Percentiles rank a stretch among this genome's conserved stretches.
These are phyloP conservation scores for Scrobipalpa costella DNA, from an alignment of 2,888 invertebrate species.

Conservation along the genomic window DNA sequence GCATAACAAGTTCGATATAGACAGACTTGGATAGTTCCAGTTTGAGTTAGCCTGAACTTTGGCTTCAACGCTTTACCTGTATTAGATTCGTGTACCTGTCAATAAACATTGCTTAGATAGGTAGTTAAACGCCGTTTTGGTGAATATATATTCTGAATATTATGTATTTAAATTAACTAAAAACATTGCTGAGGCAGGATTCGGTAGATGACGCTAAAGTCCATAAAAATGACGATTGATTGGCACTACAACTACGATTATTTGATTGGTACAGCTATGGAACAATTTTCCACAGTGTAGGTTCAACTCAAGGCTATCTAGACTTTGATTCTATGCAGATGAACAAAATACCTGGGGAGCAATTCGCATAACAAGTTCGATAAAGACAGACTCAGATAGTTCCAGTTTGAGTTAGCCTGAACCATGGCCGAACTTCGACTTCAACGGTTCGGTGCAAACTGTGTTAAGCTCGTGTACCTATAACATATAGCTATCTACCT, in stretches of 20 bases:
- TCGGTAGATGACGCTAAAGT: no score
- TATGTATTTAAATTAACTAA: no score
- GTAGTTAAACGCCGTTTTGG: no score
- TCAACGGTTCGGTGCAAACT: not conserved
- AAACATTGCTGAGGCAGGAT: no score
- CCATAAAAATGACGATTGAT: no score
- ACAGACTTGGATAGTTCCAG: not conserved
- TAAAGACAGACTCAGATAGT: not conserved
- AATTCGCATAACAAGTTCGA: not conserved
- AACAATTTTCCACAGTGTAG: no score
- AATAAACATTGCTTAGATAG: not conserved
- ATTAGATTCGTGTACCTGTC: not conserved
- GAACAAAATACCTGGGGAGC: slow-evolving; percentile 1
- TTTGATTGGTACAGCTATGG: no score
- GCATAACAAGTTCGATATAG: not conserved
- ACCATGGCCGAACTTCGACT: no score
- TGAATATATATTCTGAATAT: no score
- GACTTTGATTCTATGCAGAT: not conserved
- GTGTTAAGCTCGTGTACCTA: not conserved
- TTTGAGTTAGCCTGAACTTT: slow-evolving; percentile 5
- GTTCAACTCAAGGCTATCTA: no score
- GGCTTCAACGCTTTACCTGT: not conserved
- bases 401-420: not conserved
- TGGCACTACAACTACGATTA: no score
- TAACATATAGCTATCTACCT: no score